These are phyloP conservation scores for Hyaena hyaena DNA, from an alignment of 2,113 vertebrate genomes.

Conservation along the genomic window DNA sequence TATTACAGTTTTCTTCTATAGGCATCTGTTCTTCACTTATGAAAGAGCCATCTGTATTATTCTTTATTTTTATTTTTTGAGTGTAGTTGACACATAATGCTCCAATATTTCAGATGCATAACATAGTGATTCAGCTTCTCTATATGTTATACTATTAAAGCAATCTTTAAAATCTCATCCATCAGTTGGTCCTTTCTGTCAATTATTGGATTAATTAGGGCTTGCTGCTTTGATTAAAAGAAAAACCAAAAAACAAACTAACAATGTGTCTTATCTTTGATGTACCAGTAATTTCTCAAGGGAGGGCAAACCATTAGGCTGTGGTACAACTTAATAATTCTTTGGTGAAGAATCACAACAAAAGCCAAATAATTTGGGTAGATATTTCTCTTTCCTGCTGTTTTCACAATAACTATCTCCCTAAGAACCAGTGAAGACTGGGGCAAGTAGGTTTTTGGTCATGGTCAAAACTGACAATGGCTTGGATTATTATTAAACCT, in stretches of 20 bases:
- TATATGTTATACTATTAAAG: neutral
- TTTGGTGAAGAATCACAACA: neutral
- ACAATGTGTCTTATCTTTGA: neutral
- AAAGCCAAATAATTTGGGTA: neutral
- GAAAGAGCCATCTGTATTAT: neutral
- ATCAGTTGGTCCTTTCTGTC: neutral
- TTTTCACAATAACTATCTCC: neutral
- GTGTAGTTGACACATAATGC: neutral
- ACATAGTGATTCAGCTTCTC: neutral
- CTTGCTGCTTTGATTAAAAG: neutral
- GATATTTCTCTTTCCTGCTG: neutral
- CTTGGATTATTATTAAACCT: neutral
- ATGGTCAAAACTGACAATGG: neutral
- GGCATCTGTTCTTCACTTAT: neutral
- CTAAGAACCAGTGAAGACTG: neutral
- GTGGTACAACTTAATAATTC: neutral
- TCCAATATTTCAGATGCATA: neutral
- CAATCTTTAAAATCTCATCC: neutral
- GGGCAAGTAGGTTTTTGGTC: neutral
- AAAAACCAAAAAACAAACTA: neutral
- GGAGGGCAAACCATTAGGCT: neutral
- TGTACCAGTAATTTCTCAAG: neutral
- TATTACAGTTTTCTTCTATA: neutral
- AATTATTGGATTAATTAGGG: neutral
- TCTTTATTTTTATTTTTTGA: neutral